A percentile compares a stretch with the other conserved stretches of the same genome.
phyloP scores from a whole-genome alignment of 2,888 invertebrate species.

The Mimachlamys varia region DNA sequence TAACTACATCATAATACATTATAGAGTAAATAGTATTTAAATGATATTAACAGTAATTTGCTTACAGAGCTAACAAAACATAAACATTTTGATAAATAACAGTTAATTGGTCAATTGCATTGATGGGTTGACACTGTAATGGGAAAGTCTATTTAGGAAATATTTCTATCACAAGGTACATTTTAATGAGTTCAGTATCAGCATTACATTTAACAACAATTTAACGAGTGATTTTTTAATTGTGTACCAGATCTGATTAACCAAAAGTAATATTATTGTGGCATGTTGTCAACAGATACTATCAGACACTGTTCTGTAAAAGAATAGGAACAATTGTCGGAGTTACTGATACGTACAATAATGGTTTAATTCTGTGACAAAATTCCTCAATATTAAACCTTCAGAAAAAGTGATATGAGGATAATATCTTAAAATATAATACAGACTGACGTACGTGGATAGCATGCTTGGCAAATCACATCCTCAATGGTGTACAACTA shows the following conservation, averaged over 20 bases:
- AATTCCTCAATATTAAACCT: too few species aligned
- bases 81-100: not conserved
- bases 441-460: not conserved
- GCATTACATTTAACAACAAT: not conserved
- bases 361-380: too few species aligned
- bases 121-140: not conserved
- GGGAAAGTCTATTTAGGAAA: not conserved
- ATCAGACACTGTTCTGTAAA: too few species aligned
- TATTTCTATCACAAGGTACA: not conserved
- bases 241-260: too few species aligned
- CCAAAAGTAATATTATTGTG: too few species aligned
- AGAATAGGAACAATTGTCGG: too few species aligned
- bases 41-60: not conserved
- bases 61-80: not conserved
- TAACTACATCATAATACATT: too few species aligned
- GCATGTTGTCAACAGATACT: too few species aligned
- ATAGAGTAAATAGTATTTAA: not conserved
- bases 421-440: not conserved
- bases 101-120: not conserved
- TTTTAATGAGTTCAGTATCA: not conserved
- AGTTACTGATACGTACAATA: too few species aligned
- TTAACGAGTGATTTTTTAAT: too few species aligned
- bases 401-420: not conserved
- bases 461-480: too few species aligned
- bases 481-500: too few species aligned